Evolutionary conservation across 2,113 vertebrate genomes (phyloP).

Genomic region (Callospermophilus lateralis): DNA sequence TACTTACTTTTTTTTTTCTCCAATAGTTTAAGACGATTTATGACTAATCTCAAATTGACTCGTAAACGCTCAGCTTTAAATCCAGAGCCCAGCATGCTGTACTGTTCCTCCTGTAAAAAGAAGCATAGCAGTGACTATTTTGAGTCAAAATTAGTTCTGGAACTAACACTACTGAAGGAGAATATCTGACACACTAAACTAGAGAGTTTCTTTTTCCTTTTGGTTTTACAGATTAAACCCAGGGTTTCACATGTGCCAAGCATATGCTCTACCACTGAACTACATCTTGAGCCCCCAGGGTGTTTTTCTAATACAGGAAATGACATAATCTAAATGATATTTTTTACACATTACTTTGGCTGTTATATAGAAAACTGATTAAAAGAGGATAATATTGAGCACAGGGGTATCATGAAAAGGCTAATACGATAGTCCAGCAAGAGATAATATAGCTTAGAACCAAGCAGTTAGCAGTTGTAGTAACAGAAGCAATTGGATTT

Average conservation of each 20-base stretch:
- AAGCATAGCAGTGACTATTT: not conserved
- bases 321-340: slow-evolving; percentile 9
- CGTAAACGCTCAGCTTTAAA: slow-evolving; percentile 97
- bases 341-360: slow-evolving; percentile 49
- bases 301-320: slow-evolving; percentile 45
- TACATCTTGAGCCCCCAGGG: not conserved
- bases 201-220: not conserved
- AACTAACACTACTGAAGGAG: not conserved
- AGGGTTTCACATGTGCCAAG: not conserved
- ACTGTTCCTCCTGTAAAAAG: slow-evolving; percentile 73
- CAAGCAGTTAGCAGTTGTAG: not conserved
- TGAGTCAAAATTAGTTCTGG: slow-evolving; percentile 21
- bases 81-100: slow-evolving; percentile 94
- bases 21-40: slow-evolving; percentile 98
- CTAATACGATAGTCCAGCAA: not conserved
- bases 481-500: not conserved
- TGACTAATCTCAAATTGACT: slow-evolving; percentile 97
- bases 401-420: not conserved
- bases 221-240: not conserved
- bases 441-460: not conserved
- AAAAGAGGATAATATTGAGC: not conserved
- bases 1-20: slow-evolving; percentile 99
- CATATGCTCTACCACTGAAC: not conserved
- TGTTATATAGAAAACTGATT: not conserved
- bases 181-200: not conserved